Conservation (phyloP, 2,888 invertebrate genomes). For the Pseudanteris insignis region DNA sequence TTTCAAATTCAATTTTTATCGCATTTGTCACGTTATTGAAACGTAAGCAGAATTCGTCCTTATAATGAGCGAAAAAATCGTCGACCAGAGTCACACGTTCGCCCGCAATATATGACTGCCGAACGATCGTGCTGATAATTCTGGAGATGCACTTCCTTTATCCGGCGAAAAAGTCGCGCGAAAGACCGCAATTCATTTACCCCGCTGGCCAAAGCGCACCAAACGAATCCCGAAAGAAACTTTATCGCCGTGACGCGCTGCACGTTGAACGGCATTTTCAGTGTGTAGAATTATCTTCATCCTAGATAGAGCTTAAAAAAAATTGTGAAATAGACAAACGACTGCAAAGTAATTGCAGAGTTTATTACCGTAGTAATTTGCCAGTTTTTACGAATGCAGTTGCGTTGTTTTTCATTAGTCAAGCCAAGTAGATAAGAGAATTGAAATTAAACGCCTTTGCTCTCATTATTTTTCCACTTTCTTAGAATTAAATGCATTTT, state of each 20-base stretch:
- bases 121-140: conserved; percentile 4
- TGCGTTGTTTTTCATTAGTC: conserved; percentile 46
- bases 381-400: conserved; percentile 39
- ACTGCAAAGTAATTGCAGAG: conserved; percentile 40
- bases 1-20: not conserved
- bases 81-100: not conserved
- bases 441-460: conserved; percentile 42
- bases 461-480: conserved; percentile 28
- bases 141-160: conserved; percentile 22
- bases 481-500: conserved; percentile 21
- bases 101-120: conserved; percentile 1
- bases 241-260: conserved; percentile 29
- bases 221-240: conserved; percentile 34
- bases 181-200: conserved; percentile 19
- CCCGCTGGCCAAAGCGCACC: conserved; percentile 4
- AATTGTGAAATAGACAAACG: conserved; percentile 36
- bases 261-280: conserved; percentile 18
- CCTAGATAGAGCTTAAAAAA: conserved; percentile 25
- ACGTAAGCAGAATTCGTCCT: too few species aligned
- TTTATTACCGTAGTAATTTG: conserved; percentile 45
- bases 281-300: conserved; percentile 9
- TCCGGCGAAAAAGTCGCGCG: conserved; percentile 16
- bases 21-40: not conserved
- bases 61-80: too few species aligned
- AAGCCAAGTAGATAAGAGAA: conserved; percentile 12